These are phyloP conservation scores for Myotis pilosus DNA, from an alignment of 2,797 vertebrate species.

Conservation along the genomic window DNA sequence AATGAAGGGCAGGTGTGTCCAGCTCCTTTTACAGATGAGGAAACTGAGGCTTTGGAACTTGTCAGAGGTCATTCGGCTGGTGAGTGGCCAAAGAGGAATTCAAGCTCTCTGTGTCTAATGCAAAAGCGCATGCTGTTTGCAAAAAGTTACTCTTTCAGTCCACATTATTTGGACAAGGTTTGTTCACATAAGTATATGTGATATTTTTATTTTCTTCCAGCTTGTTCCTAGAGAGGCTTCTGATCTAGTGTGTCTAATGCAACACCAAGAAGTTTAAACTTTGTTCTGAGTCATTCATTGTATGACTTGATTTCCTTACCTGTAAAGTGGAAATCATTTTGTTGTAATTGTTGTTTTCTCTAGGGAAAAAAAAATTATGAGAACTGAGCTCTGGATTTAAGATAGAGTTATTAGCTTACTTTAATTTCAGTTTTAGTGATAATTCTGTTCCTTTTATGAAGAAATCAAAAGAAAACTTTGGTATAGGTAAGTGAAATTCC, in stretches of 20 bases:
- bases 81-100: neutral
- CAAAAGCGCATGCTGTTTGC: neutral
- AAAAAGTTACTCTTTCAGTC: neutral
- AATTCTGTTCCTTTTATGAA: neutral
- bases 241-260: neutral
- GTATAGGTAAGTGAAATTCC: neutral
- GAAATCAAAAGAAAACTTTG: neutral
- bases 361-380: neutral
- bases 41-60: neutral
- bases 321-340: neutral
- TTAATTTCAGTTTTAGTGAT: conserved; percentile 18
- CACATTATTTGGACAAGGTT: neutral
- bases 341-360: neutral
- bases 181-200: neutral
- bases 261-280: neutral
- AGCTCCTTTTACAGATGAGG: neutral
- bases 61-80: neutral
- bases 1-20: neutral
- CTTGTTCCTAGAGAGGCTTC: neutral
- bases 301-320: neutral
- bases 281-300: neutral
- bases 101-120: neutral
- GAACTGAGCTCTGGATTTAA: neutral
- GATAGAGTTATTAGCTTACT: neutral
- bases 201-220: neutral